Conservation (phyloP, 2,888 invertebrate species). For the Hydriomena furcata region DNA sequence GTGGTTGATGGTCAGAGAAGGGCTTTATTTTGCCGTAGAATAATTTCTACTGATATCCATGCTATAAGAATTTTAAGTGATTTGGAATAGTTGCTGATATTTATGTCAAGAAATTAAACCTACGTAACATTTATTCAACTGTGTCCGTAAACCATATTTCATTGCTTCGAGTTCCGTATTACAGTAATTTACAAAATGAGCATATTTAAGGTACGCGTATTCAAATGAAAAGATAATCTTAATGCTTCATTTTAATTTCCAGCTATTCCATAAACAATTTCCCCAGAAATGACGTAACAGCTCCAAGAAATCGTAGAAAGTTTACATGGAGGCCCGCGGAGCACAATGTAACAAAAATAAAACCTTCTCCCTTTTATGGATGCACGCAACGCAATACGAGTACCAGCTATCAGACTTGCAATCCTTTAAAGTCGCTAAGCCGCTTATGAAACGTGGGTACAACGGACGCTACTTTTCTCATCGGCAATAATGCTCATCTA, state of each 20-base stretch:
- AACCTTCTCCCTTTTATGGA: slow-evolving; percentile 61
- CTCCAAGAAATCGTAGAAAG: slow-evolving; percentile 47
- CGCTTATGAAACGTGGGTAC: slow-evolving; percentile 34
- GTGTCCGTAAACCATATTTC: too few relatives aligned
- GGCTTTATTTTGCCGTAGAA: slow-evolving; percentile 18
- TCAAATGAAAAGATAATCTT: slow-evolving; percentile 29
- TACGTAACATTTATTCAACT: too few relatives aligned
- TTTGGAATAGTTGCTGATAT: too few relatives aligned
- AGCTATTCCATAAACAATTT: slow-evolving; percentile 24
- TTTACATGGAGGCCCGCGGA: slow-evolving; percentile 53
- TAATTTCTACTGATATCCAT: slow-evolving; percentile 15
- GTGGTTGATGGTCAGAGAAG: slow-evolving; percentile 25
- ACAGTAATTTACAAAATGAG: too few relatives aligned
- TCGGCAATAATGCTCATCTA: slow-evolving; percentile 50
- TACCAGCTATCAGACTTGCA: slow-evolving; percentile 60
- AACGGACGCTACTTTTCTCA: slow-evolving; percentile 65
- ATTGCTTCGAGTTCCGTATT: too few relatives aligned
- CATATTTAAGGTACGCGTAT: not conserved
- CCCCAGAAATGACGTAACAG: slow-evolving; percentile 38
- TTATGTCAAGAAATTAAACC: too few relatives aligned
- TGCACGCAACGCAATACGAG: slow-evolving; percentile 55
- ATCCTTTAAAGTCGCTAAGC: slow-evolving; percentile 56
- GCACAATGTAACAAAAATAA: slow-evolving; percentile 69
- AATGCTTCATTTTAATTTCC: slow-evolving; percentile 26
- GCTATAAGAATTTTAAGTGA: not conserved